phyloP scores from a whole-genome alignment of 2,888 invertebrate species.

The Matsumyia berberina region DNA sequence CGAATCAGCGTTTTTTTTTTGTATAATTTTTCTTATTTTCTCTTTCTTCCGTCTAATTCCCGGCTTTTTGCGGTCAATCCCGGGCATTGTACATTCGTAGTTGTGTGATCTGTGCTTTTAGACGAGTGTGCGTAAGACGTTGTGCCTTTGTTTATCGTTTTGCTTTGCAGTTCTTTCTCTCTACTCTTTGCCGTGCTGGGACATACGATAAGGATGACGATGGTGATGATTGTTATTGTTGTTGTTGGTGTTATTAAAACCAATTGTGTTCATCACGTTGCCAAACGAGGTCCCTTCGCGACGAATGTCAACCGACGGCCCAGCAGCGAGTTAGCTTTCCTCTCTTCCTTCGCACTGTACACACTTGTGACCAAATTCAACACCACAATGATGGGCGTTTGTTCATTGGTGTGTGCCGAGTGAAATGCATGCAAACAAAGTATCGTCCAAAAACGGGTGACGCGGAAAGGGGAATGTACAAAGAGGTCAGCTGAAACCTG shows the following conservation, averaged over 20 bases:
- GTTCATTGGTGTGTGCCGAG: conserved; percentile 11
- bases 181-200: neutral
- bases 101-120: neutral
- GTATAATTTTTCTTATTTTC: conserved; percentile 29
- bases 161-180: conserved; percentile 21
- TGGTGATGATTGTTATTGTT: conserved; percentile 14
- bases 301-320: conserved; percentile 1
- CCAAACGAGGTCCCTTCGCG: conserved; percentile 12
- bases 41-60: conserved; percentile 51
- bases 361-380: conserved; percentile 5
- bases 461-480: conserved; percentile 36
- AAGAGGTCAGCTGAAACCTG: conserved; percentile 68
- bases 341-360: neutral
- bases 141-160: conserved; percentile 2
- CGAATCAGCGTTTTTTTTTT: conserved; percentile 15
- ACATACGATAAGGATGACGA: neutral
- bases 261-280: conserved; percentile 15
- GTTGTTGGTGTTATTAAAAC: conserved; percentile 18
- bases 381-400: neutral
- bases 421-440: conserved; percentile 43
- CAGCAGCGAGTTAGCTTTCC: neutral
- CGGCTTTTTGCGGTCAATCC: conserved; percentile 66
- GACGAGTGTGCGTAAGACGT: conserved; percentile 27
- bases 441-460: conserved; percentile 17
- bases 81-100: conserved; percentile 34